Evolutionary conservation across 2,113 vertebrate genomes (phyloP).

Genomic region (Equus quagga): DNA sequence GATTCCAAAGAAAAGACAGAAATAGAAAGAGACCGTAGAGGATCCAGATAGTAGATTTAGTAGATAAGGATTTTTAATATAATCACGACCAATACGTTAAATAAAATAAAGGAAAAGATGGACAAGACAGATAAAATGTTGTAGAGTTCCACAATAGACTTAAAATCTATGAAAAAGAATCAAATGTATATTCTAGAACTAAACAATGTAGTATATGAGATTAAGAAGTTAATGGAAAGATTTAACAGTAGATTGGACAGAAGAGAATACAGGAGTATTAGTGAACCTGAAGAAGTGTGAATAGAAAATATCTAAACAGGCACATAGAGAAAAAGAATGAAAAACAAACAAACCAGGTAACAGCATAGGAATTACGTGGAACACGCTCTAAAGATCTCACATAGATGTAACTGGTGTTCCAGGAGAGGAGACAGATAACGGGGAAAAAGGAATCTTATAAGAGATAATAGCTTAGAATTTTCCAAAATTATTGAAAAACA

Average conservation of each 20-base stretch:
- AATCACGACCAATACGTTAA: not conserved
- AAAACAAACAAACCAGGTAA: not conserved
- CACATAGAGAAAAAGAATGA: not conserved
- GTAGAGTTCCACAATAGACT: not conserved
- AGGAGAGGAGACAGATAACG: not conserved
- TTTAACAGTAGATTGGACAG: not conserved
- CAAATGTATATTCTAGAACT: not conserved
- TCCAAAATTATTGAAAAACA: constrained; percentile 36
- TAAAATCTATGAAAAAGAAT: constrained; percentile 26
- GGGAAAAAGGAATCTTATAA: constrained; percentile 31
- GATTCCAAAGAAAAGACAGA: not conserved
- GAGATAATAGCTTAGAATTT: constrained; percentile 7
- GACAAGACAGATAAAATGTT: not conserved
- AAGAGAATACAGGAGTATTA: not conserved
- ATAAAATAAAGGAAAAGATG: constrained; percentile 32
- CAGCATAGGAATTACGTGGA: not conserved
- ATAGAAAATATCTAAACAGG: not conserved
- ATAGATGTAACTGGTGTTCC: not conserved
- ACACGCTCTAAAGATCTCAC: not conserved
- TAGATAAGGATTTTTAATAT: constrained; percentile 14
- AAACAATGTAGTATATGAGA: not conserved
- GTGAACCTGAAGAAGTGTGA: constrained; percentile 30
- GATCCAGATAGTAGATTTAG: not conserved
- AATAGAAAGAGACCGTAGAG: not conserved
- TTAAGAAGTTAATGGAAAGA: not conserved